phyloP scores from a whole-genome alignment of 2,888 invertebrate species.

The Parnassius orleans region DNA sequence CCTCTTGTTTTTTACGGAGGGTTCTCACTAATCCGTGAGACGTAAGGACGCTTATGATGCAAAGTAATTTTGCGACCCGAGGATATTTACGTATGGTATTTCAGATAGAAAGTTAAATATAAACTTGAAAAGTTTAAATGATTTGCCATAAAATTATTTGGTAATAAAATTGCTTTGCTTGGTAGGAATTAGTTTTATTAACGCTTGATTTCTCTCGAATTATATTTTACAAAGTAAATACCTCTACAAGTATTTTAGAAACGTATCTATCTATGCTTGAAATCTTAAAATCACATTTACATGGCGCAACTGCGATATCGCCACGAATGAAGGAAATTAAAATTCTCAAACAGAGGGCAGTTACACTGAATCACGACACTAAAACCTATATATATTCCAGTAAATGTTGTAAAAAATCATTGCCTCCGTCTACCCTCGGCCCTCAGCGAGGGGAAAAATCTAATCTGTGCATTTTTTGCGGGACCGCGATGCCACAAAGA shows the following conservation, averaged over 20 bases:
- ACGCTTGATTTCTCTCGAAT: no score
- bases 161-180: no score
- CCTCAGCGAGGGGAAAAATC: conserved; percentile 79
- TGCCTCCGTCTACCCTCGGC: conserved; percentile 70
- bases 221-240: conserved; percentile 32
- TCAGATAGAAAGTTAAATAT: conserved; percentile 38
- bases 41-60: conserved; percentile 68
- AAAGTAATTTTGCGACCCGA: conserved; percentile 73
- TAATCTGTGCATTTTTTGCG: conserved; percentile 83
- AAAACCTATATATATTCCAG: conserved; percentile 76
- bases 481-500: conserved; percentile 82
- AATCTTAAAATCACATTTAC: conserved; percentile 22
- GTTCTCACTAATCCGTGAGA: conserved; percentile 60
- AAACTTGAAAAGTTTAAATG: no score
- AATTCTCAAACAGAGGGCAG: conserved; percentile 76
- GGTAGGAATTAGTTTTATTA: no score
- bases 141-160: no score
- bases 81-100: conserved; percentile 42
- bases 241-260: neutral
- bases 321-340: conserved; percentile 76
- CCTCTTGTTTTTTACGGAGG: conserved; percentile 78
- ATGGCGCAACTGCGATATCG: conserved; percentile 40
- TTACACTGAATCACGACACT: conserved; percentile 77
- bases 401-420: conserved; percentile 80
- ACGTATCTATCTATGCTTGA: conserved; percentile 6